phyloP scores from a whole-genome alignment of 1,140 invertebrate genomes.

The Nylanderia fulva region DNA sequence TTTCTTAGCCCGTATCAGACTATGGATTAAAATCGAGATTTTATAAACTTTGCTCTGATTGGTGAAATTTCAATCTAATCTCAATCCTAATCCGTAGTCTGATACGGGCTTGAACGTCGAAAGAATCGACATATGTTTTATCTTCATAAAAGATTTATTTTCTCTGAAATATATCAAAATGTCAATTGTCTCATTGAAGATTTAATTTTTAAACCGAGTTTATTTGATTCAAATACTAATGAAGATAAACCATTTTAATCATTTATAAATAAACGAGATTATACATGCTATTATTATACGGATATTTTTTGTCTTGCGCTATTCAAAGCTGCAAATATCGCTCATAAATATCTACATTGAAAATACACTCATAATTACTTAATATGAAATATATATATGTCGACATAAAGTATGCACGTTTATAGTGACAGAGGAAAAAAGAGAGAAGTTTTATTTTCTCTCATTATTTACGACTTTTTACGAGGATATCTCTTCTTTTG shows the following conservation, averaged over 20 bases:
- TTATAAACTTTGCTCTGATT: too few relatives aligned
- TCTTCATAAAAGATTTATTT: conserved; percentile 34
- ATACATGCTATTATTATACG: background rate
- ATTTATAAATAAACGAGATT: conserved; percentile 9
- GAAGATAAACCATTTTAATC: conserved; percentile 17
- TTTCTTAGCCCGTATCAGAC: too few relatives aligned
- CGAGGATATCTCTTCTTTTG: background rate
- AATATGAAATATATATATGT: conserved; percentile 10
- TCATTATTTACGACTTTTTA: conserved; percentile 17
- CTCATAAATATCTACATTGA: background rate
- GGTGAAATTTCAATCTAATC: too few relatives aligned
- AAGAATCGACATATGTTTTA: conserved; percentile 19
- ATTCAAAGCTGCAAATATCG: conserved; percentile 1
- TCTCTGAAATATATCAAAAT: background rate
- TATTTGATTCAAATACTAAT: conserved; percentile 25
- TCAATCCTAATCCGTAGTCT: too few relatives aligned
- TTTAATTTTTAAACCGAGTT: conserved; percentile 26
- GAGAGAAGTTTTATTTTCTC: background rate
- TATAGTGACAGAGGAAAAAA: background rate
- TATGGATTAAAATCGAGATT: too few relatives aligned
- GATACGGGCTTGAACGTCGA: too few relatives aligned
- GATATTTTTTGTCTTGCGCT: background rate
- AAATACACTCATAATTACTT: conserved; percentile 10
- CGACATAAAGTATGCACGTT: background rate
- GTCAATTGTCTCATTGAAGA: conserved; percentile 43